Percentiles rank a stretch among this genome's conserved stretches.
These are phyloP conservation scores for Chironomus tepperi DNA, from an alignment of 1,140 invertebrate genomes.

Conservation along the genomic window DNA sequence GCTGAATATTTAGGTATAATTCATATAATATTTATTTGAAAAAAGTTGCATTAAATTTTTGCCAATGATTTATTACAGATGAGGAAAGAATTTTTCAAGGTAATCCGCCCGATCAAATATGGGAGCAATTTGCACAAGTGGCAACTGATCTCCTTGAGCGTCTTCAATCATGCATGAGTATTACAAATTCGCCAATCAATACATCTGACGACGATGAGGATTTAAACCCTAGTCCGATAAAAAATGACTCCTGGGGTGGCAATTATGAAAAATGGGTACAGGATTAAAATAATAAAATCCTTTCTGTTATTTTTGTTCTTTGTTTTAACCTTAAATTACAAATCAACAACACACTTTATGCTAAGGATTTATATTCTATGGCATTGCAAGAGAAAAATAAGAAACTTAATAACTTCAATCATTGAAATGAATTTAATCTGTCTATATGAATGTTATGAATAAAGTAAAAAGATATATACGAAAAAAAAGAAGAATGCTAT, in stretches of 20 bases:
- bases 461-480: too few relatives aligned
- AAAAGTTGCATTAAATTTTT: not conserved
- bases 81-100: constrained; percentile 42
- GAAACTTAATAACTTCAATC: too few relatives aligned
- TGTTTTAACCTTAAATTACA: too few relatives aligned
- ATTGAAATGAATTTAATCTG: too few relatives aligned
- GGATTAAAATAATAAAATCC: not conserved
- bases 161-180: constrained; percentile 35
- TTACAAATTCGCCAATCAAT: constrained; percentile 16
- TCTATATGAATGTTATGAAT: too few relatives aligned
- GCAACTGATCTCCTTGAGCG: constrained; percentile 52
- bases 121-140: constrained; percentile 56
- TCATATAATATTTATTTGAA: constrained; percentile 25
- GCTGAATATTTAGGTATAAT: constrained; percentile 46
- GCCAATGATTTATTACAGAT: constrained; percentile 32
- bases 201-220: constrained; percentile 24
- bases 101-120: constrained; percentile 38
- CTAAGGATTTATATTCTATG: too few relatives aligned
- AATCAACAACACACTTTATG: too few relatives aligned
- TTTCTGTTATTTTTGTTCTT: not conserved
- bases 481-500: not conserved
- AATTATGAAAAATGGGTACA: constrained; percentile 18
- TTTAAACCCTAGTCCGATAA: not conserved
- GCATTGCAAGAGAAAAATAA: too few relatives aligned
- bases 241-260: constrained; percentile 17